Conservation (phyloP, 2,888 invertebrate genomes). For the Patella depressa region DNA sequence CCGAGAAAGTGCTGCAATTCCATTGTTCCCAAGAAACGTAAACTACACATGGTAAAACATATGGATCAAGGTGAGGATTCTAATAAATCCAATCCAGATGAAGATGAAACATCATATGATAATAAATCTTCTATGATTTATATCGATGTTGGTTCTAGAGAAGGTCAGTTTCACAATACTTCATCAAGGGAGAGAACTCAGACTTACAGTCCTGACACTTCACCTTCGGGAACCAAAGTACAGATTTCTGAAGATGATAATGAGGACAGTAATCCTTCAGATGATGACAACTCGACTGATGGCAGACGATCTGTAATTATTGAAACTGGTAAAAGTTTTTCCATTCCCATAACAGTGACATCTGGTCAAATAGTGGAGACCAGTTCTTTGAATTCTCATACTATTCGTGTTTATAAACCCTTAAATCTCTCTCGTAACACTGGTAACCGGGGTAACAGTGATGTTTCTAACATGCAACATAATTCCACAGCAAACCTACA, state of each 20-base stretch:
- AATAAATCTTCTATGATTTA: background rate
- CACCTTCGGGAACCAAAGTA: too few species aligned
- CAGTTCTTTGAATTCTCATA: background rate
- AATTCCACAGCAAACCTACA: background rate
- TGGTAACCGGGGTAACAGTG: too few species aligned
- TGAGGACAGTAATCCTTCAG: background rate
- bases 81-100: background rate
- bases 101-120: background rate
- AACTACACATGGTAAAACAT: constrained; percentile 59
- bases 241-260: background rate
- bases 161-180: background rate
- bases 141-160: background rate
- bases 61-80: background rate
- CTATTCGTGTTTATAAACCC: too few species aligned
- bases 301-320: background rate
- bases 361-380: background rate
- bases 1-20: constrained; percentile 65
- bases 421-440: too few species aligned
- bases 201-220: background rate
- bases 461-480: background rate
- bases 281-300: background rate
- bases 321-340: too few species aligned
- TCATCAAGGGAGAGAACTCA: background rate
- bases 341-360: too few species aligned
- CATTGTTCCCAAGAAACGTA: constrained; percentile 66